phyloP scores from a whole-genome alignment of 1,140 invertebrate species.

The Drosophila insularis region DNA sequence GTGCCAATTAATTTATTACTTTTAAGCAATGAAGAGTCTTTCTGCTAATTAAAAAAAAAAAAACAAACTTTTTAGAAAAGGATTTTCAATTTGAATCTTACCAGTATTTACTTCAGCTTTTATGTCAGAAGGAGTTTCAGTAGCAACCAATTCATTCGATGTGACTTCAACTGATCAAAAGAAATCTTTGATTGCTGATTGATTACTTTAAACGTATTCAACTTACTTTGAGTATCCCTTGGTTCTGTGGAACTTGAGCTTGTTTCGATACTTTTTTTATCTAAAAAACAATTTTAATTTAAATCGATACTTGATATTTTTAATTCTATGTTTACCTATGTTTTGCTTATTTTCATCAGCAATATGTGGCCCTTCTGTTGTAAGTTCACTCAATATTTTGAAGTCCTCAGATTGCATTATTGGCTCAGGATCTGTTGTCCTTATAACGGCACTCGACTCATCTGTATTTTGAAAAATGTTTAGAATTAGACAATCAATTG shows the following conservation, averaged over 20 bases:
- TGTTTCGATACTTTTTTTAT: not conserved
- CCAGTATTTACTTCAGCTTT: conserved; percentile 60
- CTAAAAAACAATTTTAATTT: not conserved
- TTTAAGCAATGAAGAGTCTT: conserved; percentile 58
- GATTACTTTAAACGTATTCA: not conserved
- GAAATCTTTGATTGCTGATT: not conserved
- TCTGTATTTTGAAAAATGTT: not conserved
- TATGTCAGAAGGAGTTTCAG: not conserved
- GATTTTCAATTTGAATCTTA: conserved; percentile 40
- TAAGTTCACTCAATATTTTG: not conserved
- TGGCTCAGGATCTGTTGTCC: not conserved
- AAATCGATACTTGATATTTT: too few relatives aligned
- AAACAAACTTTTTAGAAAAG: conserved; percentile 49
- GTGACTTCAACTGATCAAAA: not conserved
- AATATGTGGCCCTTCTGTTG: not conserved
- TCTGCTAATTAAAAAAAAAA: conserved; percentile 70
- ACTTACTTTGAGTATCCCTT: not conserved
- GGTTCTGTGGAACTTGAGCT: too few relatives aligned
- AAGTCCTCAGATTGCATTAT: not conserved
- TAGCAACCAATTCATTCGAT: not conserved
- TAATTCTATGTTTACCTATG: not conserved
- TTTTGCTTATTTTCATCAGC: not conserved
- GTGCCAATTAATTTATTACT: conserved; percentile 67
- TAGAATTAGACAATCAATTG: not conserved
- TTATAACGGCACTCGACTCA: not conserved